Base-by-base conservation (phyloP, 2,797 vertebrate genomes). In the Rhinogobio ventralis region DNA sequence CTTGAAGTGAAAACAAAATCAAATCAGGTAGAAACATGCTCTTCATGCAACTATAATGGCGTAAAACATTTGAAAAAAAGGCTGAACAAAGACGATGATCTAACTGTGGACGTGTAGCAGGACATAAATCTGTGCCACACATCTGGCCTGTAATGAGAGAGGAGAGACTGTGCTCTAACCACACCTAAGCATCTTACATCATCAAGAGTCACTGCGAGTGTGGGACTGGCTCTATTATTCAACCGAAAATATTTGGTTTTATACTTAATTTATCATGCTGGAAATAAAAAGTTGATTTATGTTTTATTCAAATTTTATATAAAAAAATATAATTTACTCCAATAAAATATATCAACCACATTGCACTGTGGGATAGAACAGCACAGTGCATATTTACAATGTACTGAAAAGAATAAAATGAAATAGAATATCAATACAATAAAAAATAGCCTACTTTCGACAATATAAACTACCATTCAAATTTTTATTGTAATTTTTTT, bases 71-170 rank as follows among this genome's bases (percentile, higher is more conserved):
- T 19, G 30, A 13, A 74, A 74, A 74, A n/a, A 53, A 9, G 49
- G 72, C 28, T 53, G 46, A 74, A 51, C 25, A 73, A 73, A 51
- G 46, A 74, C 13, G 5, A 33, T 30, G 46, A 33, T 74, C 28
- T 36, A 75, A 53, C 49, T 14, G 28, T 23, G 71, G 39, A 25
- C n/a, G n/a, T 46, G 69, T n/a, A 45, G 28, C 46, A 73, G 64
- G 3, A 72, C 13, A 72, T 46, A 71, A 45, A 71, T 72, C 69
- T 49, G 39, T 71, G 45, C 7, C 71, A 49, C 71, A 73, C 71
- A 30, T 73, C 71, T 49, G 45, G 25, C 42, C 45, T 74, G 46
- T 53, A 33, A 53, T 33, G 9, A 53, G 46, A 33, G 23, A 69
- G 72, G 3, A 23, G 7, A 49, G 25, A 1, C 45, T 73, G 23